phyloP scores from a whole-genome alignment of 35 echinoderm and acorn worm genomes.

The Ophioderma brevispina region DNA sequence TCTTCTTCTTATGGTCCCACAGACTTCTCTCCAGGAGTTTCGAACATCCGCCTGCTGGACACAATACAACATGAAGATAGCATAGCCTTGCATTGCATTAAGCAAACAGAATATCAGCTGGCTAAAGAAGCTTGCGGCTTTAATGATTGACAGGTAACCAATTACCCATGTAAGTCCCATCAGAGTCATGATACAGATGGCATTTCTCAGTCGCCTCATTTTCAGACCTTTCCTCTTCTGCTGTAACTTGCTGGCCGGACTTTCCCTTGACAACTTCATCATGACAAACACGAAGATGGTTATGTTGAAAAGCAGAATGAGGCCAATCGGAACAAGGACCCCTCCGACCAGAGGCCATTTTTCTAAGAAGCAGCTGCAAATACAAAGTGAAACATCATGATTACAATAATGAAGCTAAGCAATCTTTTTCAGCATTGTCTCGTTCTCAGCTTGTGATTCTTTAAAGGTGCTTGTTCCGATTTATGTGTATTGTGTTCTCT shows the following conservation, averaged over 20 bases:
- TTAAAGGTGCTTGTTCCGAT: too few relatives aligned
- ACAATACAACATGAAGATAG: constrained; percentile 42
- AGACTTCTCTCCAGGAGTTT: neutral
- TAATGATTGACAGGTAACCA: constrained; percentile 31
- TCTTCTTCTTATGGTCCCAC: neutral
- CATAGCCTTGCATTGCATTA: constrained; percentile 40
- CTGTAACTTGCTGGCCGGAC: neutral
- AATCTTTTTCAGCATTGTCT: too few relatives aligned
- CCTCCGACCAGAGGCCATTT: constrained; percentile 27
- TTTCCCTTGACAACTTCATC: too few relatives aligned
- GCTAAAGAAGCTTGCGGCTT: neutral
- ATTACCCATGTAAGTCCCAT: constrained; percentile 38
- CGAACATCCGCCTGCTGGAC: constrained; percentile 30
- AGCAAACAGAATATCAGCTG: constrained; percentile 24
- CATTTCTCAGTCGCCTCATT: constrained; percentile 17
- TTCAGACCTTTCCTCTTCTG: neutral
- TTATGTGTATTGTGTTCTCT: too few relatives aligned
- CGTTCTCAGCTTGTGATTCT: too few relatives aligned
- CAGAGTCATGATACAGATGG: constrained; percentile 23
- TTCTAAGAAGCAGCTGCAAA: constrained; percentile 1
- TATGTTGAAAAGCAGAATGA: neutral
- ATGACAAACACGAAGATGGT: constrained; percentile 24
- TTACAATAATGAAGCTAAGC: too few relatives aligned
- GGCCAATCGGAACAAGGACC: constrained; percentile 9
- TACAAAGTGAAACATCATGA: too few relatives aligned